Percentiles rank a stretch among this genome's conserved stretches.
Conservation (phyloP, 2,888 invertebrate genomes). For the Myathropa florea region DNA sequence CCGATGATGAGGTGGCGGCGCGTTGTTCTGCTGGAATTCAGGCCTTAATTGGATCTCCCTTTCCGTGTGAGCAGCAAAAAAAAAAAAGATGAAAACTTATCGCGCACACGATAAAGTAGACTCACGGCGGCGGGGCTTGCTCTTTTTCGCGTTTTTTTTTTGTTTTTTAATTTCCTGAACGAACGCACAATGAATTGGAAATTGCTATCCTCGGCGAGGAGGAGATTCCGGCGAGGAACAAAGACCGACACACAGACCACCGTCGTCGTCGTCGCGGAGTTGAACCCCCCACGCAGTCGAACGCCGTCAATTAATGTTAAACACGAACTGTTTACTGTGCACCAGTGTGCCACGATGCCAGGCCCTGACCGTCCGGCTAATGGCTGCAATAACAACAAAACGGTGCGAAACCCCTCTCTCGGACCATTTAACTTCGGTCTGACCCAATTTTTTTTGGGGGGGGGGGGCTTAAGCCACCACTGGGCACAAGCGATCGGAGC, state of each 20-base stretch:
- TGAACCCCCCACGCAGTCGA: not conserved
- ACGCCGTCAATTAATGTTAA: slow-evolving; percentile 56
- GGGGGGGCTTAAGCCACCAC: not conserved
- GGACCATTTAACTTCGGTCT: slow-evolving; percentile 50
- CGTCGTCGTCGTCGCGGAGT: slow-evolving; percentile 9
- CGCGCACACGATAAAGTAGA: slow-evolving; percentile 5
- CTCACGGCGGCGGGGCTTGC: not conserved
- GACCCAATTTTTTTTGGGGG: slow-evolving; percentile 37
- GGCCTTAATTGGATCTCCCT: slow-evolving; percentile 66
- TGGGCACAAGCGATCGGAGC: not conserved
- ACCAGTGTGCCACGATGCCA: not conserved
- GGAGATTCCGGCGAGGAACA: slow-evolving; percentile 1
- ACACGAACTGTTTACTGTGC: slow-evolving; percentile 23
- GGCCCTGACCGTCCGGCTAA: slow-evolving; percentile 2
- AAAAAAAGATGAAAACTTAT: not conserved
- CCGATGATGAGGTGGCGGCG: not conserved
- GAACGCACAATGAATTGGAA: slow-evolving; percentile 50
- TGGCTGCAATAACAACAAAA: slow-evolving; percentile 38
- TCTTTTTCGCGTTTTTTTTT: slow-evolving; percentile 1
- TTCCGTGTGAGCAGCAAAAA: slow-evolving; percentile 19
- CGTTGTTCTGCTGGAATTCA: slow-evolving; percentile 37
- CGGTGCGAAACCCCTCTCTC: slow-evolving; percentile 17
- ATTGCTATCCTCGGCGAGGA: slow-evolving; percentile 36
- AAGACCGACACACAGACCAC: not conserved
- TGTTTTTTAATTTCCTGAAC: slow-evolving; percentile 1